A percentile compares a stretch with the other conserved stretches of the same genome.
These are phyloP conservation scores for Geopemphigus sp. DNA, from an alignment of 1,140 invertebrate genomes.

Conservation along the genomic window DNA sequence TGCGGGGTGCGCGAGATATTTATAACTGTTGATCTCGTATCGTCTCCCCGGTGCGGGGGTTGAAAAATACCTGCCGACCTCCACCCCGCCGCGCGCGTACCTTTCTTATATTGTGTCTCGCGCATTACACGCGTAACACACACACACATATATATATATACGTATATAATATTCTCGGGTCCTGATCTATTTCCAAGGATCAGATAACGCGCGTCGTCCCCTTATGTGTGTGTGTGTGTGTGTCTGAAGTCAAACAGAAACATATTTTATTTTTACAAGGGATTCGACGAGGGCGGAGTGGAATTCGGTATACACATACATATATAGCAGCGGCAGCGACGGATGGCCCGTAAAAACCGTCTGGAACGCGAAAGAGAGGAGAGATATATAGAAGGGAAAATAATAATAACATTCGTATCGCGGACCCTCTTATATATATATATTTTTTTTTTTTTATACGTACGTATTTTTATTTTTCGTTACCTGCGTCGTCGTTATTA, in stretches of 20 bases:
- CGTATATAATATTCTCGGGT: not conserved
- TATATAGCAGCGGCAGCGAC: not conserved
- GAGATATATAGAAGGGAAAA: not conserved
- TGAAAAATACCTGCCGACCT: slow-evolving; percentile 1
- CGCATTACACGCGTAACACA: not conserved
- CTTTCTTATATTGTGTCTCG: not conserved
- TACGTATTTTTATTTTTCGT: slow-evolving; percentile 25
- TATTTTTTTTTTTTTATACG: slow-evolving; percentile 9
- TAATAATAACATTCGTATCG: slow-evolving; percentile 49
- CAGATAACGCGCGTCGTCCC: slow-evolving; percentile 40
- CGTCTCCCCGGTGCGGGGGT: slow-evolving; percentile 36
- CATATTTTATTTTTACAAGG: slow-evolving; percentile 43
- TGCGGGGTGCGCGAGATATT: slow-evolving; percentile 25
- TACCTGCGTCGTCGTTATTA: not conserved
- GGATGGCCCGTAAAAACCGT: slow-evolving; percentile 42
- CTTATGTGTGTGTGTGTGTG: slow-evolving; percentile 7
- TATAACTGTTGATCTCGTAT: slow-evolving; percentile 46
- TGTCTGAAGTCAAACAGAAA: slow-evolving; percentile 47
- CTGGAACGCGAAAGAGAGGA: not conserved
- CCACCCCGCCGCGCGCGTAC: not conserved
- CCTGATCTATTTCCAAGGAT: slow-evolving; percentile 48
- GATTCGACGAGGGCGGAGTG: slow-evolving; percentile 47
- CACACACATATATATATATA: not conserved
- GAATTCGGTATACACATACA: slow-evolving; percentile 25
- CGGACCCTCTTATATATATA: slow-evolving; percentile 39